Base-by-base conservation (phyloP, 2,113 vertebrate species). In the Lagenorhynchus albirostris region DNA sequence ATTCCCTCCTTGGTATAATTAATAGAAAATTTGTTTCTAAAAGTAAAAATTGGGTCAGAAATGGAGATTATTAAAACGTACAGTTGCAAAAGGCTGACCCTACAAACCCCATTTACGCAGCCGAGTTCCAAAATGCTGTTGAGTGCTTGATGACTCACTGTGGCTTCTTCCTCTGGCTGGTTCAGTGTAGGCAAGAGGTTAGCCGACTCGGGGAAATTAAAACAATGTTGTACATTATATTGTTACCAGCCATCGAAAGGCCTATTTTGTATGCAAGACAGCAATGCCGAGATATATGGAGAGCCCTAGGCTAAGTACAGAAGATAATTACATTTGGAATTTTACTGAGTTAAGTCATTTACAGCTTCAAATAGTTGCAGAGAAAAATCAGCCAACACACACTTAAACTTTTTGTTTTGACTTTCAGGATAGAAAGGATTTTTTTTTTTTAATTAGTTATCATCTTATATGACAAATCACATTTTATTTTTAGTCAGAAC, bases 271-370 rank as follows among this genome's bases (percentile, higher is more conserved):
- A 99, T 99, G 99, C 99, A 99, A 99, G 99, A 98, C 99, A 99
- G 99, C 99, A 98, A 98, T 76, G 98, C 98, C 83, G 99, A 99
- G 99, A 99, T 99, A 99, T 99, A 99, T 99, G 99, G 99, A 99
- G 99, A 98, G 99, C 99, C 99, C 98, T 98, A 98, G 99, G 99
- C 99, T 99, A 99, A 99, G 99, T 99, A 99, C 99, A 99, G 99
- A 99, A 99, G 99, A 99, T 99, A 99, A 99, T 99, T 99, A 99
- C 99, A 99, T 99, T 99, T 99, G 99, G 99, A 99, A 99, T 99
- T 99, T 99, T 99, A 99, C 99, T 99, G 99, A 99, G 99, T 99
- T 99, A 99, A 99, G 99, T 99, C 99, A 99, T 99, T 99, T 99
- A 99, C 99, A 99, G 99, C 99, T 99, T 99, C 99, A 99, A 99